Base-by-base conservation (phyloP, 2,888 invertebrate species). In the Rhagonycha fulva region DNA sequence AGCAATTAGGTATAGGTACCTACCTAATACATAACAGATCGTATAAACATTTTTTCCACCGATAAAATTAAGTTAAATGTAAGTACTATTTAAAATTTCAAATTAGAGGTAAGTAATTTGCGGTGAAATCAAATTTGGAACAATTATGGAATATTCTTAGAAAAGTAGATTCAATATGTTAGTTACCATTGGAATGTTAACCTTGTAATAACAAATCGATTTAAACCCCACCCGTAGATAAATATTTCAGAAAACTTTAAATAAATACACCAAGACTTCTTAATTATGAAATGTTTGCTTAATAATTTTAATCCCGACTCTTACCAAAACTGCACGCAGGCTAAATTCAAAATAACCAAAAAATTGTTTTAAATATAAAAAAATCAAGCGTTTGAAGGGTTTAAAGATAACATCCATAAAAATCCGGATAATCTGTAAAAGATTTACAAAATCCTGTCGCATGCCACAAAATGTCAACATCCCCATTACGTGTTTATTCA, bases 391-490 rank as follows among this genome's bases (percentile, higher is more conserved):
- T n/a, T 47, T 47, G 47, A 47, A 47, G n/a, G 47, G 23, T 66
- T 66, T n/a, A 66, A 66, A 66, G 26, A 24, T 26, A 66, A 66
- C 63, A 66, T 24, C 12, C 63, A 9, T 66, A 24, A 19, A 26
- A 66, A 66, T 24, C 26, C n/a, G 3, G 63, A 12, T 66, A 26
- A 66, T 66, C 63, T 23, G 63, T 23, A 47, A 47, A 26, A n/a
- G 63, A 23, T 66, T 66, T 66, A 66, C 11, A 66, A 66, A 66
- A 66, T 66, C 63, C 63, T 66, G 63, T 66, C 63, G 24, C 63
- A 24, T 24, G 63, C 63, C 63, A 66, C 63, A 7, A n/a, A 66
- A 66, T 12, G 19, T 66, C 23, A 66, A 66, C 63, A 66, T 66
- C 9, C 26, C 23, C 19, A 24, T 66, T 14, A n/a, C 23, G n/a